Evolutionary conservation across 1,140 invertebrate species (phyloP), one percentile per base, ranked within the genome.

Genomic region (Rhagoletis pomonella): DNA sequence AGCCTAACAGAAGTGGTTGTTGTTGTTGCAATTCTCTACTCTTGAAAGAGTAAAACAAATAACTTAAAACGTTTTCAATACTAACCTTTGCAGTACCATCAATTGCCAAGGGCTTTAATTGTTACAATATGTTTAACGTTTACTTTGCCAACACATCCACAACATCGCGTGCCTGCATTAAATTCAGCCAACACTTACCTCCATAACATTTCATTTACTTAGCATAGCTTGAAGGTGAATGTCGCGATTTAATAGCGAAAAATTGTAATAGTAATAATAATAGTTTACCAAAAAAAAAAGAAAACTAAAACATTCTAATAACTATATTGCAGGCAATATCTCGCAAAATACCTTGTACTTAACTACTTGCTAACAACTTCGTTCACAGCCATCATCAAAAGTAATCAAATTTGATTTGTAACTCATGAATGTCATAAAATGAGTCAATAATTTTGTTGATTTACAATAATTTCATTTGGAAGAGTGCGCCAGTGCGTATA

Each of bases 371-470:
- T 29, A 29, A 29, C 29, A 29, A 29, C 44, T 81, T 81, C 73
- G n/a, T 81, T n/a, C 47, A 42, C 47, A 77, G 69, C 44, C 69
- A 55, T 81, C 7, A 81, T 81, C 73, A 81, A 58, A 81, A 19
- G 47, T 81, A 50, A 81, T 55, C 12, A 81, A 81, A 81, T 81
- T 55, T 58, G 47, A 81, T 81, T 81, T 81, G 73, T 55, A 55
- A 81, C 47, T 55, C 47, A 81, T 50, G 73, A 50, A 58, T 47
- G 73, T 58, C 47, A 47, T 9, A 73, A 12, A 44, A 47, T 39
- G 2, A 73, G 67, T 14, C 73, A 81, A 55, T 81, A 47, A 81
- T 17, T 81, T 81, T 81, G 47, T 29, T 81, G 50, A 55, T 81
- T 81, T 81, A 81, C 17, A 50, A 81, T 55, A n/a, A 50, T 47